These are phyloP conservation scores for silkworm (Bombyx mori) DNA, from an alignment of 1,140 invertebrate species.

Conservation along the genomic window DNA sequence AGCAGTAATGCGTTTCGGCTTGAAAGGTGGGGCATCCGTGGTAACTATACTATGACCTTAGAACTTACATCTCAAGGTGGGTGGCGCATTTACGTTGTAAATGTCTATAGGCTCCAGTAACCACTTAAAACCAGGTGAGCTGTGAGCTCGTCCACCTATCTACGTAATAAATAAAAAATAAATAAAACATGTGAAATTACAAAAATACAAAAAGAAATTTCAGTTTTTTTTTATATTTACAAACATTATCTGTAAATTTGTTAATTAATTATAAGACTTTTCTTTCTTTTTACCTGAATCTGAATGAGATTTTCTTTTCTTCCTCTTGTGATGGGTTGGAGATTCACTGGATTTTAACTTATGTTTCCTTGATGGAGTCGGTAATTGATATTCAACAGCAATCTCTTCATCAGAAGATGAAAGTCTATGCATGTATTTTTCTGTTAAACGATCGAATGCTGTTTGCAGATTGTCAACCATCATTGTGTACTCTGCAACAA, in stretches of 20 bases:
- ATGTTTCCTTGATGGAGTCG: constrained; percentile 66
- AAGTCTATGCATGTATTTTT: constrained; percentile 84
- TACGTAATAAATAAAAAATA: no score
- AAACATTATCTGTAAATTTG: no score
- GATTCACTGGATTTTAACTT: constrained; percentile 55
- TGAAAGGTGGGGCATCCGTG: no score
- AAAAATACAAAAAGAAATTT: no score
- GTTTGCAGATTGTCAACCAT: constrained; percentile 88
- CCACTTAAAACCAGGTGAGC: no score
- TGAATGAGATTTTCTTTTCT: constrained; percentile 57
- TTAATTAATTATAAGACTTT: not conserved
- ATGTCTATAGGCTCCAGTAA: no score
- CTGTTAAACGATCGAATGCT: constrained; percentile 83
- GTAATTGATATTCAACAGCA: constrained; percentile 75
- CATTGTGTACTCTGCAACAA: constrained; percentile 84
- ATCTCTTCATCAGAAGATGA: constrained; percentile 84
- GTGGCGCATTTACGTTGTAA: no score
- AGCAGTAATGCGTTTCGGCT: no score
- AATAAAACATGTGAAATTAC: no score
- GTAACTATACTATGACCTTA: no score
- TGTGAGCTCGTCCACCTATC: no score
- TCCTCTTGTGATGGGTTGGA: constrained; percentile 48
- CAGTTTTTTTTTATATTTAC: not conserved
- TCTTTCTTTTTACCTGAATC: constrained; percentile 27
- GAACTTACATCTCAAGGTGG: no score